A percentile compares a stretch with the other conserved stretches of the same genome.
Conservation (phyloP, 92 coral and sea anemone genomes). For the Epizoanthus scotinus region DNA sequence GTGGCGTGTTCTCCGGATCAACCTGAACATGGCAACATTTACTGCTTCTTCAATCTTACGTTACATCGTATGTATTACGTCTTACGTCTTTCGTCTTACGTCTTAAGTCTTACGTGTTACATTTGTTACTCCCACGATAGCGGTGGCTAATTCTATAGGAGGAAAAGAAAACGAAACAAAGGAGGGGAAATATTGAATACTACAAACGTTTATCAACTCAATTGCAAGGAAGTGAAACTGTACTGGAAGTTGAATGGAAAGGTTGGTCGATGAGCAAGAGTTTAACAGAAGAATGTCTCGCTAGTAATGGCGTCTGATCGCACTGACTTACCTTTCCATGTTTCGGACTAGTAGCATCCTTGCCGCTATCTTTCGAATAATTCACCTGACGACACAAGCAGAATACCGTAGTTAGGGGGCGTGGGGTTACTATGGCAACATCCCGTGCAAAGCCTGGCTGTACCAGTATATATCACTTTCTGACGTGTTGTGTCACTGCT, state of each 20-base stretch:
- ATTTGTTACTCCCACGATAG: no score
- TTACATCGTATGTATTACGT: no score
- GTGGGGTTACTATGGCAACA: no score
- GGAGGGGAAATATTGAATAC: no score
- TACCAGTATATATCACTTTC: no score
- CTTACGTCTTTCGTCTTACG: no score
- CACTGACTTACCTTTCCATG: slow-evolving; percentile 82
- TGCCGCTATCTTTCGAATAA: slow-evolving; percentile 84
- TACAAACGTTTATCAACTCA: no score
- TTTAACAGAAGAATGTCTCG: background rate
- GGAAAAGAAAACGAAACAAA: no score
- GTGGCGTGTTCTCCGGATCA: slow-evolving; percentile 83
- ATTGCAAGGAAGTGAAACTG: no score
- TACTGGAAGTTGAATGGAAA: background rate
- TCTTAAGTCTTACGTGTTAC: no score
- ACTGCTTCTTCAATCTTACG: background rate
- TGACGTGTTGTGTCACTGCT: background rate
- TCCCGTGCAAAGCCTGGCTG: no score
- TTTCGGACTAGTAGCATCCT: slow-evolving; percentile 85
- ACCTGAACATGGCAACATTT: slow-evolving; percentile 47
- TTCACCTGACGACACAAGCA: slow-evolving; percentile 58
- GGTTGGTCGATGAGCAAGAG: background rate
- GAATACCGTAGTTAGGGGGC: background rate
- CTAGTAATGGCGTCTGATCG: background rate
- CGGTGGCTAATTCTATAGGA: no score